A percentile compares a stretch with the other conserved stretches of the same genome.
phyloP scores from a whole-genome alignment of 2,797 vertebrate genomes.

The Anableps anableps region DNA sequence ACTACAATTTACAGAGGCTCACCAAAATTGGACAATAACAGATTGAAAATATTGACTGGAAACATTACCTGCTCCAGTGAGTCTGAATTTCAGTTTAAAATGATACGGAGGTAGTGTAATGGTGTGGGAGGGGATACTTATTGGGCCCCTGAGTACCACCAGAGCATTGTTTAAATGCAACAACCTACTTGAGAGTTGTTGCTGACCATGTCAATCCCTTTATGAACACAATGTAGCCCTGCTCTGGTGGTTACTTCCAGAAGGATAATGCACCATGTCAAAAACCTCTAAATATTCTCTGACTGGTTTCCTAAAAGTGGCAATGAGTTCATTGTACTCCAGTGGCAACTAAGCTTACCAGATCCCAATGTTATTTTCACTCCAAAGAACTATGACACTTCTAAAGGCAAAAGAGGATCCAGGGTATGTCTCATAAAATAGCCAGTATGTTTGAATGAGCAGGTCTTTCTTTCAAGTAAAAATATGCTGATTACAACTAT shows the following conservation, averaged over 20 bases:
- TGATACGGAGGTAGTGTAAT: neutral
- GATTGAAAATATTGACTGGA: neutral
- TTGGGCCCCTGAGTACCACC: neutral
- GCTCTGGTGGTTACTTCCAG: neutral
- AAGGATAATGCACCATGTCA: too few species aligned
- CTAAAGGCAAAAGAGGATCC: too few species aligned
- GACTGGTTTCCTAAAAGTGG: too few species aligned
- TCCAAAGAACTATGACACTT: too few species aligned
- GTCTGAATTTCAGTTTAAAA: neutral
- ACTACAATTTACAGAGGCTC: neutral
- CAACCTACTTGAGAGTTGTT: neutral
- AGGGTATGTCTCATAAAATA: neutral
- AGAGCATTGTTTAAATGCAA: neutral
- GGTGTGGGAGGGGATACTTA: neutral
- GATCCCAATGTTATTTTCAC: too few species aligned
- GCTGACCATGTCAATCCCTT: neutral
- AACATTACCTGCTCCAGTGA: neutral
- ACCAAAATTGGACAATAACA: neutral
- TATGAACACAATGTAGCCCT: neutral
- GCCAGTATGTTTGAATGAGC: neutral
- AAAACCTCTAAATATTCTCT: too few species aligned
- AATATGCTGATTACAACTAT: neutral
- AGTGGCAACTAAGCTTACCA: too few species aligned
- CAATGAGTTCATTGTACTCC: too few species aligned
- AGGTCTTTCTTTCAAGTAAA: neutral